Evolutionary conservation across 30 jellyfish, hydroid and myxozoan genomes (phyloP).

Genomic region (Hydra vulgaris): DNA sequence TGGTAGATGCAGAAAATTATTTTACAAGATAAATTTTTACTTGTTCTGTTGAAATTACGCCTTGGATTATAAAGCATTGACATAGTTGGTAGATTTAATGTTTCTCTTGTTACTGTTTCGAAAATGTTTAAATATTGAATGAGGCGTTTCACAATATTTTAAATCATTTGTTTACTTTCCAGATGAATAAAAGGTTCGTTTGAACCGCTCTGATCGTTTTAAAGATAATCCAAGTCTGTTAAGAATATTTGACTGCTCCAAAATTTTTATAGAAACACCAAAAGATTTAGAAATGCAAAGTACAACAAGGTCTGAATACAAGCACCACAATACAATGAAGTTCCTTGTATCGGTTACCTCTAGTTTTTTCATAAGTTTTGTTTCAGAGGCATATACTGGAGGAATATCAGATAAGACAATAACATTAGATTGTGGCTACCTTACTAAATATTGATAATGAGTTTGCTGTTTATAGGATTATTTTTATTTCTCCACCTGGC

Average conservation of each 20-base stretch:
- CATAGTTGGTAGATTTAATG: too few relatives aligned
- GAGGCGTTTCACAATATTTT: background rate
- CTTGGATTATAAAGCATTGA: background rate
- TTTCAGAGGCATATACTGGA: constrained; percentile 45
- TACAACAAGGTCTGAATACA: constrained; percentile 22
- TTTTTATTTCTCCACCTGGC: constrained; percentile 25
- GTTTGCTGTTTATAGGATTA: constrained; percentile 32
- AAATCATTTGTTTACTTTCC: background rate
- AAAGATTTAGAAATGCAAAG: constrained; percentile 26
- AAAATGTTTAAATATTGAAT: background rate
- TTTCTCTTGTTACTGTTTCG: constrained; percentile 1
- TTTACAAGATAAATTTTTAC: background rate
- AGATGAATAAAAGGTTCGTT: background rate
- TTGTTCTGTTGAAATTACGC: background rate
- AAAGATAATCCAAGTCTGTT: too few relatives aligned
- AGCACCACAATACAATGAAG: too few relatives aligned
- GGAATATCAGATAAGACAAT: constrained; percentile 34
- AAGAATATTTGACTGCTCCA: too few relatives aligned
- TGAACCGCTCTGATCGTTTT: background rate
- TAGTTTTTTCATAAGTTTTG: too few relatives aligned
- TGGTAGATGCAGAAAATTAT: too few relatives aligned
- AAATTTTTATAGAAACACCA: constrained; percentile 44
- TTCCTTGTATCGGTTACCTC: too few relatives aligned
- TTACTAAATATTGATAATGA: constrained; percentile 28
- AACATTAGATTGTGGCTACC: constrained; percentile 2